These are phyloP conservation scores for Platyscapa corneri DNA, from an alignment of 1,140 invertebrate species.

Conservation along the genomic window DNA sequence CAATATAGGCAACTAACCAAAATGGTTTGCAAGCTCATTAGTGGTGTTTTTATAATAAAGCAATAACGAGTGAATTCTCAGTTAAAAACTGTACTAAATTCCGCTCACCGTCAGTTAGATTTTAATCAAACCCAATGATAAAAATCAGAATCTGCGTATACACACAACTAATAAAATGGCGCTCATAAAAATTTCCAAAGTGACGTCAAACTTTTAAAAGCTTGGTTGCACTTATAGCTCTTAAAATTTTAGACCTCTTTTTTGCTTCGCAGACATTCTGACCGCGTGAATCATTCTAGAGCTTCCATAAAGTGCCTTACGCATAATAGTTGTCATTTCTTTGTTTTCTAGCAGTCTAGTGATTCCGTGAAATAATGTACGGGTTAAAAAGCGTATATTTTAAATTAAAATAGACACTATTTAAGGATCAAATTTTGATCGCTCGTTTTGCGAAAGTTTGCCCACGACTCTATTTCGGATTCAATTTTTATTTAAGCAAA, in stretches of 20 bases:
- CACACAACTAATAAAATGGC: background rate
- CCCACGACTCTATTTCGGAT: no score
- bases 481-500: no score
- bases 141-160: background rate
- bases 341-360: background rate
- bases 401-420: background rate
- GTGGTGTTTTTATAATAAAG: no score
- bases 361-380: background rate
- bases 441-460: background rate
- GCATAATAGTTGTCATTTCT: background rate
- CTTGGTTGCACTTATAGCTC: background rate
- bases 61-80: no score
- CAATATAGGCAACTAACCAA: no score
- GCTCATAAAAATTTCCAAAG: background rate
- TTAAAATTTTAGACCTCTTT: background rate
- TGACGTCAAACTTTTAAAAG: background rate
- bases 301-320: conserved; percentile 24
- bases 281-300: conserved; percentile 12
- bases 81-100: no score
- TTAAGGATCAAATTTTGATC: background rate
- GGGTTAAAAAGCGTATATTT: no score
- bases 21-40: no score
- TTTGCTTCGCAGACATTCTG: background rate
- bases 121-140: background rate
- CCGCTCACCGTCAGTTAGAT: background rate